phyloP scores from a whole-genome alignment of 37 sponge, comb jelly and placozoan species.

The Bolinopsis microptera region DNA sequence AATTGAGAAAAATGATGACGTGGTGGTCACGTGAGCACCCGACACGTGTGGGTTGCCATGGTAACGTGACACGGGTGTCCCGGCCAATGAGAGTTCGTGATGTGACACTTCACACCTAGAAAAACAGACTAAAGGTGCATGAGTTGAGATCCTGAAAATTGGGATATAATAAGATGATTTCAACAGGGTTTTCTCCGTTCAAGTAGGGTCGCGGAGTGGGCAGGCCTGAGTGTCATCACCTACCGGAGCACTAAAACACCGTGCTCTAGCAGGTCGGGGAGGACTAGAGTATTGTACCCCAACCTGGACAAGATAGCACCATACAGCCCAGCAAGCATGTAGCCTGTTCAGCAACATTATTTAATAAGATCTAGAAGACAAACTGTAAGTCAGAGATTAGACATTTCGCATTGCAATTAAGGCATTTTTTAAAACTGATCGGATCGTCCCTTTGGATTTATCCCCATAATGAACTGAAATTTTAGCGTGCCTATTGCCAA shows the following conservation, averaged over 20 bases:
- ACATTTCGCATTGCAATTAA: no score
- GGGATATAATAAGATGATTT: constrained; percentile 44
- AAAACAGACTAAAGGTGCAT: not conserved
- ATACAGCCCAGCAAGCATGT: no score
- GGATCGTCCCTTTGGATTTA: no score
- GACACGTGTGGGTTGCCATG: not conserved
- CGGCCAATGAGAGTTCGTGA: not conserved
- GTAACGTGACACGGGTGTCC: constrained; percentile 11
- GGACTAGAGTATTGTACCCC: not conserved
- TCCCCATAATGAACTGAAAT: no score
- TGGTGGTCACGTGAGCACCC: not conserved
- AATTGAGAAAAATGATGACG: not conserved
- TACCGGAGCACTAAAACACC: not conserved
- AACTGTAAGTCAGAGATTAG: no score
- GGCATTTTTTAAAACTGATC: no score
- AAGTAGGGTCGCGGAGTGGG: not conserved
- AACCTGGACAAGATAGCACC: not conserved
- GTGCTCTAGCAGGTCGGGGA: not conserved
- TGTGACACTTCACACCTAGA: constrained; percentile 17
- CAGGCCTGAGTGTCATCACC: not conserved
- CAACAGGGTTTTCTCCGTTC: constrained; percentile 26
- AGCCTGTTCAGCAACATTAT: no score
- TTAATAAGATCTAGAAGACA: no score
- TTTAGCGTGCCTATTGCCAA: no score
- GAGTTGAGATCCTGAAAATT: constrained; percentile 40